A percentile compares a stretch with the other conserved stretches of the same genome.
Evolutionary conservation across 2,888 invertebrate species (phyloP).

Genomic region (Chloromyia formosa): DNA sequence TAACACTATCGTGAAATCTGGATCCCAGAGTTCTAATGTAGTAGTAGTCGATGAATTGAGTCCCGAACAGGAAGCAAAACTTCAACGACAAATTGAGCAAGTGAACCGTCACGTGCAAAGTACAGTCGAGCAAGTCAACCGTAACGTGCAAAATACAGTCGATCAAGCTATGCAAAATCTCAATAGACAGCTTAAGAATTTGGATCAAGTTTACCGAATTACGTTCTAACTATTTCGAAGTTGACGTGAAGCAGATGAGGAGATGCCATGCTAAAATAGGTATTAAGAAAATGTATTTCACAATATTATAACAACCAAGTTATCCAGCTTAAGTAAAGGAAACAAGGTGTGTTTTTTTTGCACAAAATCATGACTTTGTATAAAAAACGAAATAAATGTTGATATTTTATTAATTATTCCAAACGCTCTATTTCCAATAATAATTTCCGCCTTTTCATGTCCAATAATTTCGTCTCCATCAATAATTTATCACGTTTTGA

Average conservation of each 20-base stretch:
- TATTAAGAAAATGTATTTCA: too few relatives aligned
- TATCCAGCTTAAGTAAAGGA: too few relatives aligned
- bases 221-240: too few relatives aligned
- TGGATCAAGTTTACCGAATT: too few relatives aligned
- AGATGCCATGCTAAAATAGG: too few relatives aligned
- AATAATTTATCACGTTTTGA: constrained; percentile 42
- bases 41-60: not conserved
- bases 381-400: too few relatives aligned
- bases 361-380: too few relatives aligned
- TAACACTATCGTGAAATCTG: not conserved
- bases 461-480: constrained; percentile 42
- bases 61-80: not conserved
- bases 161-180: constrained; percentile 7
- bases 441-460: constrained; percentile 43
- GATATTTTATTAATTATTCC: not conserved
- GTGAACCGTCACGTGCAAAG: not conserved
- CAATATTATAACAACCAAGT: too few relatives aligned
- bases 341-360: too few relatives aligned
- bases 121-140: constrained; percentile 6
- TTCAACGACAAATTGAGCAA: not conserved
- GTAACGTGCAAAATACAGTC: not conserved
- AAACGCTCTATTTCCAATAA: constrained; percentile 8
- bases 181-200: not conserved
- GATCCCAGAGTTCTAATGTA: not conserved
- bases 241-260: too few relatives aligned